Conservation (phyloP, 35 echinoderm and acorn worm genomes). For the Apostichopus parvimensis region DNA sequence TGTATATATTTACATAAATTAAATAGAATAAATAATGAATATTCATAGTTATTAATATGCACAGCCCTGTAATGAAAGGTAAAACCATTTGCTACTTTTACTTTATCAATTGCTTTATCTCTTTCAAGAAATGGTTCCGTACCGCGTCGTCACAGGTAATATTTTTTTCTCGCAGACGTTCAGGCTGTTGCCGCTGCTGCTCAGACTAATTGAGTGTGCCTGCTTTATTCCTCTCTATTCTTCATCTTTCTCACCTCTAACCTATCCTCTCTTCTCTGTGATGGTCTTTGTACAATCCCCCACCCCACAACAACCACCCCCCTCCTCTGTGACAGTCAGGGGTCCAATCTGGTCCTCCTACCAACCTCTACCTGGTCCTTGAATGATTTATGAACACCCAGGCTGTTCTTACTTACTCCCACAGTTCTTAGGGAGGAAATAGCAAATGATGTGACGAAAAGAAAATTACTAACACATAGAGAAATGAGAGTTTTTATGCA, state of each 20-base stretch:
- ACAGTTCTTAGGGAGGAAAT: background rate
- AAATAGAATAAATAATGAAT: too few species aligned
- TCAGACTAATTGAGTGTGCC: conserved; percentile 19
- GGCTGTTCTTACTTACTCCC: background rate
- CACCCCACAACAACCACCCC: background rate
- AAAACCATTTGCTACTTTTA: background rate
- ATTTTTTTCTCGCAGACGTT: background rate
- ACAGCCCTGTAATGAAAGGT: background rate
- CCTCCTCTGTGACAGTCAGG: background rate
- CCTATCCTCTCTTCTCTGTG: background rate
- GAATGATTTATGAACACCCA: background rate
- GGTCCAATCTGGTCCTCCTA: background rate
- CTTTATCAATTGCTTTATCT: conserved; percentile 28
- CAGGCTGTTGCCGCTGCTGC: background rate
- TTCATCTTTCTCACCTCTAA: background rate
- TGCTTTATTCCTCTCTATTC: background rate
- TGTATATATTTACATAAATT: too few species aligned
- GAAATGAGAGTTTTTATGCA: background rate
- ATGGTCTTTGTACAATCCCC: too few species aligned
- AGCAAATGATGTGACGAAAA: background rate
- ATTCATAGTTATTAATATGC: too few species aligned
- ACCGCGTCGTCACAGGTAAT: conserved; percentile 42
- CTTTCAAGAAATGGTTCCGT: conserved; percentile 18
- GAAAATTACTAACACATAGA: background rate
- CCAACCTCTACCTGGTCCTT: background rate